Percentiles rank a stretch among this genome's conserved stretches.
Evolutionary conservation across 2,113 vertebrate species (phyloP).

Genomic region (Gobio gobio): DNA sequence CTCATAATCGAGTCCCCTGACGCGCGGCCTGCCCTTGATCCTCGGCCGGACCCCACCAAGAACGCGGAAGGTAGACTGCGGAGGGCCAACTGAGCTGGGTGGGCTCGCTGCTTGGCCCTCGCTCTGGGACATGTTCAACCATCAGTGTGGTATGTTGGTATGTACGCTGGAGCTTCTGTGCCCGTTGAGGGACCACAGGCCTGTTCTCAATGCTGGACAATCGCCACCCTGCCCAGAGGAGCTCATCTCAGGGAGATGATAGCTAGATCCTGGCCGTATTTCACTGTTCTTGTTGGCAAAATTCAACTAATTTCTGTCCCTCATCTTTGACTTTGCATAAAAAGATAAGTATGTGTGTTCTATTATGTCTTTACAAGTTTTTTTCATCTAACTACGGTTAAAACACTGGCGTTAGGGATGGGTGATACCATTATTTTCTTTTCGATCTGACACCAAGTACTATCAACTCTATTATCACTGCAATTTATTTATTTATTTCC

Average conservation of each 20-base stretch:
- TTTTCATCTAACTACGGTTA: not conserved
- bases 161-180: conserved; percentile 60
- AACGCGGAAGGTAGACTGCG: conserved; percentile 72
- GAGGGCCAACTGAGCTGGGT: conserved; percentile 72
- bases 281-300: not conserved
- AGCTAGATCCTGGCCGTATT: not conserved
- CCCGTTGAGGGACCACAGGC: conserved; percentile 59
- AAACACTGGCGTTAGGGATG: not conserved
- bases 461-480: too few species aligned
- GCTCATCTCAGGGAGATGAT: conserved; percentile 41
- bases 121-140: conserved; percentile 70
- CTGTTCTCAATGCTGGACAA: conserved; percentile 25
- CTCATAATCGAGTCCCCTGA: conserved; percentile 77
- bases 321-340: not conserved
- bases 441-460: too few species aligned
- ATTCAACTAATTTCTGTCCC: not conserved
- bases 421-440: too few species aligned
- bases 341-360: not conserved
- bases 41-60: conserved; percentile 67
- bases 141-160: conserved; percentile 77
- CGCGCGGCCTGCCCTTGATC: conserved; percentile 73
- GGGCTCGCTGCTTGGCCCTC: conserved; percentile 70
- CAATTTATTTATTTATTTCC: too few species aligned
- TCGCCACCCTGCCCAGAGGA: conserved; percentile 24
- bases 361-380: not conserved